These are phyloP conservation scores for Calameuta pallipes DNA, from an alignment of 2,888 invertebrate genomes.

Conservation along the genomic window DNA sequence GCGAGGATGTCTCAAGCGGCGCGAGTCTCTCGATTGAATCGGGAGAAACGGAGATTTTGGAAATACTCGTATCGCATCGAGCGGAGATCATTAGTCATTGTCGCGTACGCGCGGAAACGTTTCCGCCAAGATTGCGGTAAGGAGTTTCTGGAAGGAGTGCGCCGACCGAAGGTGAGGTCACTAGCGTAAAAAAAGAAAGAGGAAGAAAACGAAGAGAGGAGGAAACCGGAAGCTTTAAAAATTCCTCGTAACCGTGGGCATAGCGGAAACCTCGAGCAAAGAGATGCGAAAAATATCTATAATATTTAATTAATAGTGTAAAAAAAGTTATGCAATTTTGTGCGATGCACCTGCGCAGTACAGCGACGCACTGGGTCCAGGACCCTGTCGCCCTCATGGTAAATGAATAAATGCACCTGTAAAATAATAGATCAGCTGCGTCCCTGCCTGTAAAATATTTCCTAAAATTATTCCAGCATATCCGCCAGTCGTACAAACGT, in stretches of 20 bases:
- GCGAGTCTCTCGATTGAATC: neutral
- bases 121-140: conserved; percentile 50
- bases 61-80: neutral
- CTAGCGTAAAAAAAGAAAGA: neutral
- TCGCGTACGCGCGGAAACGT: conserved; percentile 17
- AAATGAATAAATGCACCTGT: neutral
- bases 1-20: too few relatives aligned
- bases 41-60: neutral
- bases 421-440: neutral
- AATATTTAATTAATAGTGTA: too few relatives aligned
- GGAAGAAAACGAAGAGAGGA: too few relatives aligned
- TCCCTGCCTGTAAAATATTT: neutral
- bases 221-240: neutral
- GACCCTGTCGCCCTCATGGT: accelerated
- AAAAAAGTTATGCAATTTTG: too few relatives aligned
- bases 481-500: too few relatives aligned
- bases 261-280: neutral
- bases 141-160: conserved; percentile 42
- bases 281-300: neutral
- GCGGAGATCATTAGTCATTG: neutral
- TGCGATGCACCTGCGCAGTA: too few relatives aligned
- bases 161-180: neutral
- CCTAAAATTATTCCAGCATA: too few relatives aligned
- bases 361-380: too few relatives aligned
- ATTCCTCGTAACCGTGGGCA: neutral